phyloP scores from a whole-genome alignment of 2,888 invertebrate genomes.

The Coremacera marginata region DNA sequence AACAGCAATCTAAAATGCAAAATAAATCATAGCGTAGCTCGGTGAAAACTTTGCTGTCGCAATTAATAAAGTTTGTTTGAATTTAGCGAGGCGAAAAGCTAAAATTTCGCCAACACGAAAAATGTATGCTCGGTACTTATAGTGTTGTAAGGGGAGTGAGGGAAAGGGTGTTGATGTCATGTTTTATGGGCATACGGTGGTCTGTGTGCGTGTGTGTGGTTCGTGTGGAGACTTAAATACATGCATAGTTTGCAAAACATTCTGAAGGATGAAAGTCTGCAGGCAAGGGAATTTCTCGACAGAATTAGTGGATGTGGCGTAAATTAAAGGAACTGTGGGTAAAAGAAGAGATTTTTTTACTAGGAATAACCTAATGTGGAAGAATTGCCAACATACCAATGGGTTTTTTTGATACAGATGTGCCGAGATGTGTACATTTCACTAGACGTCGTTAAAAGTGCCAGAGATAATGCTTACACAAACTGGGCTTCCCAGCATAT shows the following conservation, averaged over 20 bases:
- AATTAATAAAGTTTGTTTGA: conserved; percentile 32
- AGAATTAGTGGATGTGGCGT: neutral
- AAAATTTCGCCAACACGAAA: neutral
- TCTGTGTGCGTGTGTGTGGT: no score
- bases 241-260: neutral
- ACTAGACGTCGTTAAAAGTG: no score
- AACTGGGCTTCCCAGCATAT: no score
- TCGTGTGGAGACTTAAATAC: neutral
- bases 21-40: conserved; percentile 5
- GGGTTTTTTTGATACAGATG: no score
- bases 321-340: neutral
- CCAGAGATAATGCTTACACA: no score
- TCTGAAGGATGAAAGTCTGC: neutral
- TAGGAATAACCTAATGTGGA: no score
- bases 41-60: conserved; percentile 28
- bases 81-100: conserved; percentile 15
- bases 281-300: neutral
- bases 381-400: neutral
- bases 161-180: no score
- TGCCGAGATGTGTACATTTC: no score
- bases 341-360: neutral
- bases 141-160: neutral
- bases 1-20: conserved; percentile 4
- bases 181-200: no score
- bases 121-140: neutral